Conservation (phyloP, 2,797 vertebrate genomes). For the Phyllotis vaccarum region DNA sequence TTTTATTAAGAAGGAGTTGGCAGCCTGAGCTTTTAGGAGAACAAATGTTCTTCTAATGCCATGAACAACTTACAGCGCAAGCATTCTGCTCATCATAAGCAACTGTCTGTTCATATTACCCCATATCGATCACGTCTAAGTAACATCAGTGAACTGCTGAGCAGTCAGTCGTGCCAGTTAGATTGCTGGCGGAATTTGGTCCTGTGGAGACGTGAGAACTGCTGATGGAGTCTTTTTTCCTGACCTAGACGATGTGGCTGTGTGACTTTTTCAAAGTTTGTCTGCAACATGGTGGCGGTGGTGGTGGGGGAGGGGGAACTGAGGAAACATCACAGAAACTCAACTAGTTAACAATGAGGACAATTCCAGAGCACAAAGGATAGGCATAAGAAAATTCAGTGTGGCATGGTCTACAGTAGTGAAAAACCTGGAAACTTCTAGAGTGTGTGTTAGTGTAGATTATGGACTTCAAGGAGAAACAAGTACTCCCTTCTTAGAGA, state of each 20-base stretch:
- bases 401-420: not conserved
- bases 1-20: constrained; percentile 85
- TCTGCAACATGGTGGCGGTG: not conserved
- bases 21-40: constrained; percentile 81
- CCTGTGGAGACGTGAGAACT: constrained; percentile 62
- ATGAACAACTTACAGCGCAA: constrained; percentile 74
- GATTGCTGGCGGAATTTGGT: constrained; percentile 65
- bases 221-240: constrained; percentile 71
- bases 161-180: constrained; percentile 67
- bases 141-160: constrained; percentile 75
- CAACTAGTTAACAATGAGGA: not conserved
- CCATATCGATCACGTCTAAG: constrained; percentile 75
- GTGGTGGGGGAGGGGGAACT: not conserved
- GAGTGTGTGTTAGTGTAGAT: not conserved
- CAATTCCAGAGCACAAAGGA: not conserved
- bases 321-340: constrained; percentile 33
- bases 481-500: not conserved
- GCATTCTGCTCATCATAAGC: constrained; percentile 80
- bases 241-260: constrained; percentile 73
- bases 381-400: not conserved
- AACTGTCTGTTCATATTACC: constrained; percentile 76
- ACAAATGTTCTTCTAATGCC: constrained; percentile 78
- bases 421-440: not conserved
- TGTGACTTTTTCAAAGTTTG: constrained; percentile 68
- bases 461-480: not conserved